Evolutionary conservation across 2,797 vertebrate genomes (phyloP).

Genomic region (Danio jaintianensis): DNA sequence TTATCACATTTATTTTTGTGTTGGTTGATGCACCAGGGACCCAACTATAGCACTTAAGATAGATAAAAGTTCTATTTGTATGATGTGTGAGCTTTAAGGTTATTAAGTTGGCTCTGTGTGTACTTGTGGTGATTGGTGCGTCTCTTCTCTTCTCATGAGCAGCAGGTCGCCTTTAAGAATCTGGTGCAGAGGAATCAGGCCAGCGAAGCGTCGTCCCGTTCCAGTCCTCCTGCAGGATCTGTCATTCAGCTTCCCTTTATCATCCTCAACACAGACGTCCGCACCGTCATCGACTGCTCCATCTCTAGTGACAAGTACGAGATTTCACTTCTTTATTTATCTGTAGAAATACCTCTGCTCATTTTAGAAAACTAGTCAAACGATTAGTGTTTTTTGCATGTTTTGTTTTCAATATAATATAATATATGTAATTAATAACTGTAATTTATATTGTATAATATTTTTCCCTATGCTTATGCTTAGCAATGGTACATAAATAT

Average conservation of each 20-base stretch:
- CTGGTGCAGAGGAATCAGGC: slow-evolving; percentile 87
- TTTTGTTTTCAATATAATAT: too few species aligned
- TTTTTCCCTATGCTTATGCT: too few species aligned
- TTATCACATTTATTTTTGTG: too few species aligned
- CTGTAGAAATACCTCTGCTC: background rate
- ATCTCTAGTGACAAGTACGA: slow-evolving; percentile 89
- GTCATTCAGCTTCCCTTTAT: slow-evolving; percentile 88
- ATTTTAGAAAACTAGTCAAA: background rate
- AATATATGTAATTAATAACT: too few species aligned
- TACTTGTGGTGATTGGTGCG: slow-evolving; percentile 7
- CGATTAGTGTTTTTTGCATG: too few species aligned
- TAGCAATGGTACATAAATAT: too few species aligned
- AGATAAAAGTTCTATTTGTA: too few species aligned
- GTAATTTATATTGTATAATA: too few species aligned
- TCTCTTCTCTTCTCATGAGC: slow-evolving; percentile 36
- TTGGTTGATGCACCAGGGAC: too few species aligned
- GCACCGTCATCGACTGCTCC: slow-evolving; percentile 89
- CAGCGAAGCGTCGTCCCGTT: slow-evolving; percentile 79
- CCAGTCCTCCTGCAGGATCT: slow-evolving; percentile 74
- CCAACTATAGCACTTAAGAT: too few species aligned
- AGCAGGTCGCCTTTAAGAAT: slow-evolving; percentile 92
- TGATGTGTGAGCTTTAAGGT: background rate
- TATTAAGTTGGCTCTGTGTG: background rate
- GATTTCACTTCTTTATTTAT: background rate
- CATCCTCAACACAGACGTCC: slow-evolving; percentile 87